Base-by-base conservation (phyloP, 2,888 invertebrate species). In the Hyalella azteca region DNA sequence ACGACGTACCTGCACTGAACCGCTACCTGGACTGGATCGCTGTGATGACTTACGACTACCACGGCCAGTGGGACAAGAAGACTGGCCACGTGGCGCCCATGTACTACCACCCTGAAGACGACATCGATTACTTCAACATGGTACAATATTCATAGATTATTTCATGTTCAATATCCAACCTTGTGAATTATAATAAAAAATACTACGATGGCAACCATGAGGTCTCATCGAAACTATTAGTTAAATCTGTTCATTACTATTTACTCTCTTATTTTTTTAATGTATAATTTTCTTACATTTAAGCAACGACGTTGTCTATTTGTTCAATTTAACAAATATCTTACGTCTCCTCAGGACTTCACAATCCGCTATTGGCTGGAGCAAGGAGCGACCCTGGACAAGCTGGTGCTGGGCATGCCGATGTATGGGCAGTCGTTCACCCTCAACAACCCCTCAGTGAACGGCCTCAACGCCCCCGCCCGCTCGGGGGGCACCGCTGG, bases 21-120 rank as follows among this genome's bases (percentile, higher is more conserved):
- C 90, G 91, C 85, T 91, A 93, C 87, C 89, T 96, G 78, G 95
- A 96, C 87, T 95, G 95, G 94, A 93, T 96, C 77, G 93, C 95
- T 0, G 94, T 96, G 0, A 96, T 96, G 96, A 93, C 95, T 0
- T 96, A 96, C 86, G 96, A 96, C 87, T 95, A 92, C 88, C 95
- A 95, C 85, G 86, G 86, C 0, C 95, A 95, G 86, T 96, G 95
- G 95, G 95, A 95, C 86, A 94, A 94, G 87, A 93, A 93, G 87
- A 96, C 95, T 0, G 95, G 95, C 0, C 96, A 96, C 86, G 94
- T 95, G 0, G 94, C 95, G 0, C 96, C 95, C 0, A 88, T 96
- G 59, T 95, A 92, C 86, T 91, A 93, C 86, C 94, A 95, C 87
- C 93, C 93, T 3, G 93, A 94, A 59, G 95, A 95, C 86, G 94